Conservation (phyloP, 2,888 invertebrate species). For the Neoaliturus tenellus region DNA sequence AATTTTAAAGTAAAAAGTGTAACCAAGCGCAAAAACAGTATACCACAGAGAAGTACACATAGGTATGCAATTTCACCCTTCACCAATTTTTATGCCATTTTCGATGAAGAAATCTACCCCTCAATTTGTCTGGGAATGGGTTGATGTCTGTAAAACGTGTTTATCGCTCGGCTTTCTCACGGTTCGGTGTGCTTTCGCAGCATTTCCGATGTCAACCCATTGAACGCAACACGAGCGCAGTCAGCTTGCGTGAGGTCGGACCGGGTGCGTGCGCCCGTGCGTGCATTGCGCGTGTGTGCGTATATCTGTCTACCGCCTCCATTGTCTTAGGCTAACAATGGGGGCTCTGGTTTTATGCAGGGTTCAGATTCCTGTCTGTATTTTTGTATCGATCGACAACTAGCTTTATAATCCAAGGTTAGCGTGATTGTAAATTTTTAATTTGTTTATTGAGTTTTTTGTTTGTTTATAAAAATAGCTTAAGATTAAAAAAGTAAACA, state of each 20-base stretch:
- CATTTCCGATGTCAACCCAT: neutral
- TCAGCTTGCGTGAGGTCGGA: neutral
- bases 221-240: neutral
- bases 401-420: too few relatives aligned
- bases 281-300: neutral
- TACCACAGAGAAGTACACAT: too few relatives aligned
- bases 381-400: neutral
- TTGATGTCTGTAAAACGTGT: neutral
- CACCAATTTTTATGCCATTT: too few relatives aligned
- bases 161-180: neutral
- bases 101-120: too few relatives aligned
- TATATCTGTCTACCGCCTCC: neutral
- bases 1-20: too few relatives aligned
- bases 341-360: neutral
- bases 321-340: constrained; percentile 19
- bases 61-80: too few relatives aligned
- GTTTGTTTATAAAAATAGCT: too few relatives aligned
- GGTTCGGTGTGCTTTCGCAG: neutral
- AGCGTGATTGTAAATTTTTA: too few relatives aligned
- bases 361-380: neutral
- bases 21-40: too few relatives aligned
- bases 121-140: too few relatives aligned
- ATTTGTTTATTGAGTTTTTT: too few relatives aligned
- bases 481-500: too few relatives aligned
- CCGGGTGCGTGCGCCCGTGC: neutral